These are phyloP conservation scores for Hystrix cristata DNA, from an alignment of 2,113 vertebrate species.

Conservation along the genomic window DNA sequence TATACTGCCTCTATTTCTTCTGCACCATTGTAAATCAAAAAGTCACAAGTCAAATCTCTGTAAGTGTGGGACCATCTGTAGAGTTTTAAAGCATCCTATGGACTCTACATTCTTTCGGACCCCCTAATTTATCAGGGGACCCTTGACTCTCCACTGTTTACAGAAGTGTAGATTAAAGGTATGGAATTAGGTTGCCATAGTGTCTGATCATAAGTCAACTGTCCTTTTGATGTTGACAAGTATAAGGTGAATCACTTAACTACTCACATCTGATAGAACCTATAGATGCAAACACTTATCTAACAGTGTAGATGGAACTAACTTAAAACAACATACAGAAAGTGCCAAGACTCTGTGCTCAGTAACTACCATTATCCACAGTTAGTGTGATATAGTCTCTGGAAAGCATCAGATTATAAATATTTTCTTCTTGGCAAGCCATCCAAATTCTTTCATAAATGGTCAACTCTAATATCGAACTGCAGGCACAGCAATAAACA, in stretches of 20 bases:
- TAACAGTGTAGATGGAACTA: fast-evolving
- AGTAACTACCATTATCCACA: fast-evolving
- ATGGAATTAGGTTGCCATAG: neutral
- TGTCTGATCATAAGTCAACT: no score
- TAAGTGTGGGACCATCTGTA: no score
- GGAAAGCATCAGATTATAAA: neutral
- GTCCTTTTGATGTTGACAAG: neutral
- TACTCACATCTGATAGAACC: no score
- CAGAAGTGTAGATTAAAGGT: neutral
- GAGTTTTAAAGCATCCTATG: fast-evolving
- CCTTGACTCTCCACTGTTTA: neutral
- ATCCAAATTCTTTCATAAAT: fast-evolving
- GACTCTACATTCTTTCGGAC: neutral
- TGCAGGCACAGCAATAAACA: fast-evolving
- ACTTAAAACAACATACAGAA: fast-evolving
- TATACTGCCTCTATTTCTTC: neutral
- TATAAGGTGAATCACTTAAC: neutral
- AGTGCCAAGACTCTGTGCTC: no score
- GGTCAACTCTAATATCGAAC: fast-evolving
- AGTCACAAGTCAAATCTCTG: neutral
- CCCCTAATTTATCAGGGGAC: neutral
- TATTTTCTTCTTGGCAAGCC: neutral
- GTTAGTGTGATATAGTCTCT: neutral
- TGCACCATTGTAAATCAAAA: neutral
- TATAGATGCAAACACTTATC: neutral